Base-by-base conservation (phyloP, 1,140 invertebrate species). In the Rhagoletis pomonella region DNA sequence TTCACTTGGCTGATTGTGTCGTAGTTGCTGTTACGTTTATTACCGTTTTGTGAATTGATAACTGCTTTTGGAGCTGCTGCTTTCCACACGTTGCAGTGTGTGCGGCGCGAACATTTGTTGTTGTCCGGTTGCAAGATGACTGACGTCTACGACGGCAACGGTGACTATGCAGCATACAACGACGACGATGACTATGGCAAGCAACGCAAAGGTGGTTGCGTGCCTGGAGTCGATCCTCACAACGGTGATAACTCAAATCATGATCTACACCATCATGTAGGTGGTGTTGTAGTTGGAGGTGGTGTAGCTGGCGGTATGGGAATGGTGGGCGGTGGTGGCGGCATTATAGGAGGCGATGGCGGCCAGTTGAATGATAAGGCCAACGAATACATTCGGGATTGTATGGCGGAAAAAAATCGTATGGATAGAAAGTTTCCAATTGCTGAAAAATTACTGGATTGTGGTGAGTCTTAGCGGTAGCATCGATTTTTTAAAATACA, bases 321-420 rank as follows among this genome's bases (percentile, higher is more conserved):
- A n/a, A 86, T 62, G 44, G 67, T 84, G 50, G 69, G 42, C 44
- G 60, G 50, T 89, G 92, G 10, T 93, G 58, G 50, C 89, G 92
- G 29, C 29, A 29, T 29, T 29, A 29, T 29, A 29, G 29, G 29
- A 29, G 29, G 12, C 93, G 93, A 87, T 67, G 77, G 67, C 14
- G 64, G 65, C 58, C 92, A 91, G 90, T 88, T 94, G 85, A 94
- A 94, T 90, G 95, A 96, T 89, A 97, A 96, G 93, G 95, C 95
- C 90, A 96, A 94, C 65, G 96, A 97, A 93, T 97, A 97, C 90
- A 95, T 97, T 89, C 93, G 95, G 9, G 96, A 97, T 89, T 93
- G 97, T 19, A 91, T 97, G 64, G 95, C 95, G 67, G 97, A 97
- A 90, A 97, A 97, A 92, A 94, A 96, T 87, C 95, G 95, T 85